A percentile compares a stretch with the other conserved stretches of the same genome.
phyloP scores from a whole-genome alignment of 2,888 invertebrate genomes.

The Heteromyza rotundicornis region DNA sequence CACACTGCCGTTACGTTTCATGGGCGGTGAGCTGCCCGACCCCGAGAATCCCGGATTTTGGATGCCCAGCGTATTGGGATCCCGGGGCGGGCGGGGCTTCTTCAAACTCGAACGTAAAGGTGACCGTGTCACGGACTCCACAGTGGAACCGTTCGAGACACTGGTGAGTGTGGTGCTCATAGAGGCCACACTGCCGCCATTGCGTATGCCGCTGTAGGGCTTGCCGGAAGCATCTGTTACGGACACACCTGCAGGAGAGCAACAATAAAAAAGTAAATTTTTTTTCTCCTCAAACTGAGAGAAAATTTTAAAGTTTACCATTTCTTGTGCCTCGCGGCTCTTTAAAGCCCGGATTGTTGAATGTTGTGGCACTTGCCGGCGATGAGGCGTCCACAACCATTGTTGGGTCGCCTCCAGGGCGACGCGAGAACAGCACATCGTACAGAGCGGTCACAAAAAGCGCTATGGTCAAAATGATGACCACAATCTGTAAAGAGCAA shows the following conservation, averaged over 20 bases:
- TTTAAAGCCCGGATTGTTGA: constrained; percentile 86
- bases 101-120: constrained; percentile 83
- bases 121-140: constrained; percentile 66
- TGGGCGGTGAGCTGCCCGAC: constrained; percentile 82
- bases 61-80: constrained; percentile 75
- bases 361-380: constrained; percentile 73
- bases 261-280: too few relatives aligned
- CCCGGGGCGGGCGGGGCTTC: constrained; percentile 68
- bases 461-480: constrained; percentile 76
- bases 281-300: not conserved
- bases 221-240: constrained; percentile 89
- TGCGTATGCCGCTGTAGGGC: constrained; percentile 73
- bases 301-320: constrained; percentile 36
- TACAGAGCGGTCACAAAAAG: constrained; percentile 81
- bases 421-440: constrained; percentile 79
- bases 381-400: constrained; percentile 65
- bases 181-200: constrained; percentile 75
- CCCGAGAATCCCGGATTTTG: constrained; percentile 78
- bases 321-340: constrained; percentile 68
- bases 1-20: constrained; percentile 84
- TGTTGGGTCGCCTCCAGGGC: constrained; percentile 82
- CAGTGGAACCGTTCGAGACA: constrained; percentile 65
- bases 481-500: constrained; percentile 71
- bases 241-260: constrained; percentile 67
- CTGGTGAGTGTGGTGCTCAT: constrained; percentile 77